Conservation (phyloP, 2,797 vertebrate species). For the Cetoscarus ocellatus region DNA sequence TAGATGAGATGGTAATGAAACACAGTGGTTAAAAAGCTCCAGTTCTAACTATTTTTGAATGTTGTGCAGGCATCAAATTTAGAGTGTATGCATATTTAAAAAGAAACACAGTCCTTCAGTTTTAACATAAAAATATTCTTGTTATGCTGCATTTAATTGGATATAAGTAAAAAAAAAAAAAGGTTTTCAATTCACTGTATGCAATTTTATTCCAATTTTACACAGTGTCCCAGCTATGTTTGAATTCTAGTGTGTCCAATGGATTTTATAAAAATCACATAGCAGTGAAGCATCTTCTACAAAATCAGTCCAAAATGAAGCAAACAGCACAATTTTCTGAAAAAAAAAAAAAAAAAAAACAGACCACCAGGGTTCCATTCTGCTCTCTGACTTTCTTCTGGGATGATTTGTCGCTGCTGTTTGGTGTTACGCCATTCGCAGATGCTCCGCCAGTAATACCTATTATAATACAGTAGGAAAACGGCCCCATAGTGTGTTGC, state of each 20-base stretch:
- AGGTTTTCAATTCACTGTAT: too few species aligned
- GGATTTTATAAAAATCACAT: conserved; percentile 28
- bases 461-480: conserved; percentile 66
- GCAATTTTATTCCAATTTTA: too few species aligned
- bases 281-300: conserved; percentile 5
- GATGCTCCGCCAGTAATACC: conserved; percentile 61
- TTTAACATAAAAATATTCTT: too few species aligned
- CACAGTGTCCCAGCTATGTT: too few species aligned
- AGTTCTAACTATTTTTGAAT: too few species aligned
- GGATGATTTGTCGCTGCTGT: conserved; percentile 53
- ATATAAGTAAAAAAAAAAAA: too few species aligned
- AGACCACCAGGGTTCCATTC: conserved; percentile 19
- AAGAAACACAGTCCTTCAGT: too few species aligned
- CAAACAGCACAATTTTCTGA: conserved; percentile 14
- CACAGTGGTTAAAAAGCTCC: too few species aligned
- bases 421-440: conserved; percentile 49
- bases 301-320: conserved; percentile 6
- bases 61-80: too few species aligned
- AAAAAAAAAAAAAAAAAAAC: conserved; percentile 23
- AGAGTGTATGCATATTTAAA: too few species aligned
- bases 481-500: conserved; percentile 59
- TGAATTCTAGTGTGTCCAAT: not conserved
- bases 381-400: conserved; percentile 11
- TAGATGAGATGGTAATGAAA: too few species aligned
- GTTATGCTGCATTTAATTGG: too few species aligned